Conservation (phyloP, 2,888 invertebrate genomes). For the Petrolisthes manimaculis region DNA sequence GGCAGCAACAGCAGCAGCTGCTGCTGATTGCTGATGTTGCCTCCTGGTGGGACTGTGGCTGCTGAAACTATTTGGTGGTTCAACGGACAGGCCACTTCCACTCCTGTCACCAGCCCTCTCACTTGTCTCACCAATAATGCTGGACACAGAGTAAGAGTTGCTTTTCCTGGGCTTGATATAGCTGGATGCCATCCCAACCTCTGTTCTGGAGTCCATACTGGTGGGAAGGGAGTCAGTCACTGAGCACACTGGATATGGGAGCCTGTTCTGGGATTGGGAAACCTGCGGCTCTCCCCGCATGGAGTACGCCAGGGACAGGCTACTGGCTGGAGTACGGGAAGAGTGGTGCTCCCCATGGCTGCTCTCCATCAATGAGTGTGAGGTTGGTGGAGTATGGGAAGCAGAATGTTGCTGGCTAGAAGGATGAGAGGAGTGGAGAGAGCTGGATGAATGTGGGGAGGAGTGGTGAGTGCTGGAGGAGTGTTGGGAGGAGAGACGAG, state of each 20-base stretch:
- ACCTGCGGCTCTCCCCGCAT: constrained; percentile 44
- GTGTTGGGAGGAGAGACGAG: constrained; percentile 39
- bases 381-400: constrained; percentile 46
- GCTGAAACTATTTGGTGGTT: constrained; percentile 40
- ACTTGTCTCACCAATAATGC: constrained; percentile 65
- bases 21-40: constrained; percentile 13
- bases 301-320: constrained; percentile 46
- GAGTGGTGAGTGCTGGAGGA: constrained; percentile 37
- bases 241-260: constrained; percentile 38
- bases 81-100: constrained; percentile 21
- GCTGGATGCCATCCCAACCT: constrained; percentile 33
- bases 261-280: constrained; percentile 54
- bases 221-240: constrained; percentile 38
- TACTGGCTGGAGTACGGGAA: constrained; percentile 31
- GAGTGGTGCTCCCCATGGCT: constrained; percentile 46
- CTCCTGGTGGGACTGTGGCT: constrained; percentile 50
- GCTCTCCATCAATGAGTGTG: constrained; percentile 43
- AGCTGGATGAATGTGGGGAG: constrained; percentile 9
- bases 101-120: constrained; percentile 50
- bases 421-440: constrained; percentile 49
- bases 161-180: constrained; percentile 57
- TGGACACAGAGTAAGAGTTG: constrained; percentile 65
- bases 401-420: constrained; percentile 42
- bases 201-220: constrained; percentile 37
- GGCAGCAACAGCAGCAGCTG: background rate